phyloP scores from a whole-genome alignment of 2,797 vertebrate species.

The Tachyglossus aculeatus region DNA sequence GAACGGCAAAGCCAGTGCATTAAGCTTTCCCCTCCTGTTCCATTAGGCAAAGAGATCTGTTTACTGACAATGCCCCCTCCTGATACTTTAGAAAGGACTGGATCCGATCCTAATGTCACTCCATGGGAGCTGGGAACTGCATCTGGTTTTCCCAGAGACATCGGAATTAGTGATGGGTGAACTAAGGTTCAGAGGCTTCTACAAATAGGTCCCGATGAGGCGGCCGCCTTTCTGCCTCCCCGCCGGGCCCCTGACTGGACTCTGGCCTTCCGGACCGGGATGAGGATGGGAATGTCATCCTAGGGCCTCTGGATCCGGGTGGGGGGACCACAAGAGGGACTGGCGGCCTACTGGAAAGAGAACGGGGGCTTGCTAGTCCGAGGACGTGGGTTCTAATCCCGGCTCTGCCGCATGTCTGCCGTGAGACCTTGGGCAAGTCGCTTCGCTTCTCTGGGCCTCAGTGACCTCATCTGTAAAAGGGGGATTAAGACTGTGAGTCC shows the following conservation, averaged over 20 bases:
- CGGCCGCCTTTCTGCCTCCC: background rate
- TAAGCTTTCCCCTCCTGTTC: conserved; percentile 44
- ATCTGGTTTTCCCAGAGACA: conserved; percentile 42
- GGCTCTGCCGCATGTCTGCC: too few species aligned
- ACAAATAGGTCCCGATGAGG: background rate
- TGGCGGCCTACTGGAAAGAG: too few species aligned
- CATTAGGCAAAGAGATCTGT: conserved; percentile 36
- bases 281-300: too few species aligned
- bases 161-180: conserved; percentile 11
- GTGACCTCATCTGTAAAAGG: too few species aligned
- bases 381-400: too few species aligned
- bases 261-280: too few species aligned
- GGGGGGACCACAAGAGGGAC: too few species aligned
- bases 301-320: too few species aligned
- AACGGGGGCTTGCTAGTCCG: too few species aligned
- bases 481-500: too few species aligned
- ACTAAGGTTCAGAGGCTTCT: conserved; percentile 17
- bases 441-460: too few species aligned
- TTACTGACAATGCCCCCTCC: conserved; percentile 36
- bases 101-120: conserved; percentile 35
- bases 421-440: too few species aligned
- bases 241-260: background rate
- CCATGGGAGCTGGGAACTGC: conserved; percentile 17
- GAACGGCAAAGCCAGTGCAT: conserved; percentile 38
- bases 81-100: conserved; percentile 29